Base-by-base conservation (phyloP, 2,888 invertebrate genomes). In the Monochamus alternatus region DNA sequence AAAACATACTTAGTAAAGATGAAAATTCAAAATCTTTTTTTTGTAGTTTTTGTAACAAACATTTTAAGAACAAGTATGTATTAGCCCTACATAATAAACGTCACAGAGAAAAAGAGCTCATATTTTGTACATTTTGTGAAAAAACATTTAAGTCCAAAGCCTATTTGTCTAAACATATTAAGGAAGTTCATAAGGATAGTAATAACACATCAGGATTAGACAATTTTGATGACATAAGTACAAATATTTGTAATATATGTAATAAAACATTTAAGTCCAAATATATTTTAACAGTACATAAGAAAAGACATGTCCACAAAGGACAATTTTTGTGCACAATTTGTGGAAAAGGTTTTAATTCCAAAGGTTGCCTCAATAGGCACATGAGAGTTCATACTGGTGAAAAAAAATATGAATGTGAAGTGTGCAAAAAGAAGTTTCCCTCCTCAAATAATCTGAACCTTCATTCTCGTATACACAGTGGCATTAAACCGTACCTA, bases 251-350 rank as follows among this genome's bases (percentile, higher is more conserved):
- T 73, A 74, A 81, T 12, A 73, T 76, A 31, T 86, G 86, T 74
- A 84, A 84, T 62, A 86, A 86, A 81, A 80, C 83, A 22, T 86
- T 86, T 64, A 85, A 85, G 71, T 84, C 83, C n/a, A 86, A 85
- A 73, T 85, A 85, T 69, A 84, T 85, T 55, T 76, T 85, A 64
- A 80, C 78, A 70, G 83, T 85, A 31, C 85, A 86, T 76, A 73
- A 82, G 55, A 84, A 84, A 68, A 73, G 85, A 14, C 85, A 85
- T 71, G 71, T 80, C 68, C 80, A 84, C 68, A 86, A 86, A 77
- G 86, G 87, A 5, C 84, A 86, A 47, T 87, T 85, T 79, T 74
- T 85, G 14, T 86, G 85, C 64, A 81, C 81, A 31, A 73, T 80
- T 7, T 86, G 85, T 76, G 84, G 83, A 1, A 86, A 86, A 78